Conservation (phyloP, 2,797 vertebrate genomes). For the Ctenosaura bakeri region DNA sequence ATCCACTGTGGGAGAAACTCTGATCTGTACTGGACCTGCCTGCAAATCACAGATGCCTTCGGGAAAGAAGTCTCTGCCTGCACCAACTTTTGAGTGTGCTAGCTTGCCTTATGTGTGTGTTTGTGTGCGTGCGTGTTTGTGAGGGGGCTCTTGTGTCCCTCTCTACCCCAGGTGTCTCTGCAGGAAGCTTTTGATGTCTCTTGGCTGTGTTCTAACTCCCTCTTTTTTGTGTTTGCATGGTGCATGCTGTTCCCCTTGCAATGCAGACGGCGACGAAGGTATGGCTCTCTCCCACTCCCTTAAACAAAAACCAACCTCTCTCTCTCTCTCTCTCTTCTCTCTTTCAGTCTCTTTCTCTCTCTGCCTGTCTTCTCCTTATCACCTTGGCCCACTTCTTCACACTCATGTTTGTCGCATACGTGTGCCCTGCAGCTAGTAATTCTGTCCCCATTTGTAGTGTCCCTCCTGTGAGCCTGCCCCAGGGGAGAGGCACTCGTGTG, state of each 20-base stretch:
- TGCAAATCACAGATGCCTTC: neutral
- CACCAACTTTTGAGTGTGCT: neutral
- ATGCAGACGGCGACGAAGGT: slow-evolving; percentile 95
- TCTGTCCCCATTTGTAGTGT: neutral
- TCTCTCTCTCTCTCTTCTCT: neutral
- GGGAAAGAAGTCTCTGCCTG: neutral
- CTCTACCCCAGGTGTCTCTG: slow-evolving; percentile 27
- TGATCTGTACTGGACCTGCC: too few relatives aligned
- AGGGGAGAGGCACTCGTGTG: too few relatives aligned
- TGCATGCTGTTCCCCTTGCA: slow-evolving; percentile 93
- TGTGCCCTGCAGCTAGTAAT: too few relatives aligned
- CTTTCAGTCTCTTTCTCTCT: neutral
- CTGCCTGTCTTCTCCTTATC: fast-evolving
- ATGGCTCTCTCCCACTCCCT: slow-evolving; percentile 80
- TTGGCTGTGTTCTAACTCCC: slow-evolving; percentile 82
- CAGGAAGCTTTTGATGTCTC: slow-evolving; percentile 40
- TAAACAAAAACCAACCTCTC: neutral
- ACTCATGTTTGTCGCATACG: neutral
- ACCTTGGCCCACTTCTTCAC: neutral
- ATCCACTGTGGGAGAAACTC: neutral
- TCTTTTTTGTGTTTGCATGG: slow-evolving; percentile 93
- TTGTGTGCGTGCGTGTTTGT: neutral
- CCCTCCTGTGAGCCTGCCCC: neutral
- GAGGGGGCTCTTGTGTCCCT: neutral
- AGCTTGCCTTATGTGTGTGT: too few relatives aligned